phyloP scores from a whole-genome alignment of 1,140 invertebrate species.

The Mya arenaria region DNA sequence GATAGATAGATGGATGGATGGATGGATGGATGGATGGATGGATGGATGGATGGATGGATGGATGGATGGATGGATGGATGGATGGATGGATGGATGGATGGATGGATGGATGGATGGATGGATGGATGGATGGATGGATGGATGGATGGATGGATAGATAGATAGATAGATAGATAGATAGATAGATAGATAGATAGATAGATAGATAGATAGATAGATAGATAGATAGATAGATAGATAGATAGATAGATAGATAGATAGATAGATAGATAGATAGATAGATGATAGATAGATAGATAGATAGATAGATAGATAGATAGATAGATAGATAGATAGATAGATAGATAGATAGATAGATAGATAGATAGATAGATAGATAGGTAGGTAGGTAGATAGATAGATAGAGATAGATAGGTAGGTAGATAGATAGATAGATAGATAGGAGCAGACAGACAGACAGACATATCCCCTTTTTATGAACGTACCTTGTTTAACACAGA shows the following conservation, averaged over 20 bases:
- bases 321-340: no score
- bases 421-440: slow-evolving; percentile 6
- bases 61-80: background rate
- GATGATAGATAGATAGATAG: background rate
- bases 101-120: background rate
- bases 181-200: background rate
- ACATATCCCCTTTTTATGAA: no score
- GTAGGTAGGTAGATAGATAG: background rate
- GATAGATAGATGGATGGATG: background rate
- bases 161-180: background rate
- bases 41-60: background rate
- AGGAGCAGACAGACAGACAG: background rate
- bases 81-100: background rate
- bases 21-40: background rate
- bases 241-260: background rate
- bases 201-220: background rate
- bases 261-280: background rate
- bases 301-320: background rate
- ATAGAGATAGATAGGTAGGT: background rate
- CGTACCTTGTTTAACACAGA: no score
- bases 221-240: background rate
- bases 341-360: background rate
- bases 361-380: background rate
- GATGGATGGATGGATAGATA: background rate
- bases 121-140: background rate